Conservation (phyloP, 2,888 invertebrate species). For the Sinopyrophorus schimmeli region DNA sequence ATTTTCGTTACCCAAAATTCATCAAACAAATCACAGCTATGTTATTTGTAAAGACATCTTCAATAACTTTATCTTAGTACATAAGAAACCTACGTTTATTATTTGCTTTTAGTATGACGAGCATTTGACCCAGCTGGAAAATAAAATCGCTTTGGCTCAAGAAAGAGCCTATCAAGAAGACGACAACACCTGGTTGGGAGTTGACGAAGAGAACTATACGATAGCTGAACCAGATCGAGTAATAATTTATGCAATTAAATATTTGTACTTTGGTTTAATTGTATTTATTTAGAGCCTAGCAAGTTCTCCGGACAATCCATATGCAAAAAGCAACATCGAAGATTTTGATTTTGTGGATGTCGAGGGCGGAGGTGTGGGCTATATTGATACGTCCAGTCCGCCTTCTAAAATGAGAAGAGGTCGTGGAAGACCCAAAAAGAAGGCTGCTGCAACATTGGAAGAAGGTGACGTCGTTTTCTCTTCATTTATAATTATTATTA, state of each 20-base stretch:
- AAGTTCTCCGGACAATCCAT: slow-evolving; percentile 62
- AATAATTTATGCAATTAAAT: too few relatives aligned
- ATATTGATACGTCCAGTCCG: slow-evolving; percentile 47
- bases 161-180: slow-evolving; percentile 84
- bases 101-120: slow-evolving; percentile 73
- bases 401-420: slow-evolving; percentile 50
- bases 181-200: slow-evolving; percentile 73
- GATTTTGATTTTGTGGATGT: slow-evolving; percentile 67
- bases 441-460: slow-evolving; percentile 53
- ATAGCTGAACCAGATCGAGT: slow-evolving; percentile 60
- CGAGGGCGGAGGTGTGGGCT: slow-evolving; percentile 59
- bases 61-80: too few relatives aligned
- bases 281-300: slow-evolving; percentile 56
- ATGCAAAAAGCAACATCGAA: slow-evolving; percentile 40
- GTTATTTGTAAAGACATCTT: too few relatives aligned
- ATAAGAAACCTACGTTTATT: too few relatives aligned
- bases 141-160: slow-evolving; percentile 81
- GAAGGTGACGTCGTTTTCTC: slow-evolving; percentile 44
- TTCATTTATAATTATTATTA: slow-evolving; percentile 2
- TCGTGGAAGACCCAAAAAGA: slow-evolving; percentile 54
- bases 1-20: too few relatives aligned
- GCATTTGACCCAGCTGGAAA: slow-evolving; percentile 81
- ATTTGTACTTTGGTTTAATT: slow-evolving; percentile 9
- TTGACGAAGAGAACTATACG: slow-evolving; percentile 67
- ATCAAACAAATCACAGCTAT: too few relatives aligned